Evolutionary conservation across 2,888 invertebrate genomes (phyloP), one percentile per base, ranked within the genome.

Genomic region (Dryobota labecula): DNA sequence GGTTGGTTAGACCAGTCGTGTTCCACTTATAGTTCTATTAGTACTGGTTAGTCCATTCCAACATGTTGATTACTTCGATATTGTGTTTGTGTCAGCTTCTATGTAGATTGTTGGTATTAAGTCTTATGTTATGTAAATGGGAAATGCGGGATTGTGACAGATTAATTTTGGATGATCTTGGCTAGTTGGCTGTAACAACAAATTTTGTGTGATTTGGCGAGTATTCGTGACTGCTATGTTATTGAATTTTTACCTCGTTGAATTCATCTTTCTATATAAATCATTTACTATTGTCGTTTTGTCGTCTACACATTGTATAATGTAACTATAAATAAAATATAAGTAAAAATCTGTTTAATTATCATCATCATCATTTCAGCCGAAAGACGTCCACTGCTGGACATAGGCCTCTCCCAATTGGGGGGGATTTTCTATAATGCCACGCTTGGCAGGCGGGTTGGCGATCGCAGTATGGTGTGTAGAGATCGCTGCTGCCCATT

Each of bases 71-170:
- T 78, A 65, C 73, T 68, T 68, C 64, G 61, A 68, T 73, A 82
- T 82, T 65, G 60, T 61, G 73, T 78, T 82, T 51, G 70, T 38
- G 56, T 53, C 41, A 56, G 58, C 30, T 13, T 58, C 27, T 63
- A 36, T 63, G 57, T 47, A 73, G 45, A 79, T 78, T 57, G 73
- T 53, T 36, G 24, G 51, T 30, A 64, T 73, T 79, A 73, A 57
- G 64, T 78, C 61, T 56, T 81, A 62, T 76, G 76, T 70, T 76
- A 78, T 78, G 82, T 62, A 81, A 81, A 81, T 78, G 33, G 60
- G 43, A 58, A 51, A 27, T 33, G 11, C 27, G 45, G 51, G 45
- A 66, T 47, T 51, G 58, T n/a, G 33, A 27, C 41, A 24, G 67
- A 76, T 76, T 81, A 76, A 70, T 70, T 51, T 70, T 43, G 33